Evolutionary conservation across 2,113 vertebrate genomes (phyloP), one percentile per base, ranked within the genome.

Genomic region (Pardalotus punctatus): DNA sequence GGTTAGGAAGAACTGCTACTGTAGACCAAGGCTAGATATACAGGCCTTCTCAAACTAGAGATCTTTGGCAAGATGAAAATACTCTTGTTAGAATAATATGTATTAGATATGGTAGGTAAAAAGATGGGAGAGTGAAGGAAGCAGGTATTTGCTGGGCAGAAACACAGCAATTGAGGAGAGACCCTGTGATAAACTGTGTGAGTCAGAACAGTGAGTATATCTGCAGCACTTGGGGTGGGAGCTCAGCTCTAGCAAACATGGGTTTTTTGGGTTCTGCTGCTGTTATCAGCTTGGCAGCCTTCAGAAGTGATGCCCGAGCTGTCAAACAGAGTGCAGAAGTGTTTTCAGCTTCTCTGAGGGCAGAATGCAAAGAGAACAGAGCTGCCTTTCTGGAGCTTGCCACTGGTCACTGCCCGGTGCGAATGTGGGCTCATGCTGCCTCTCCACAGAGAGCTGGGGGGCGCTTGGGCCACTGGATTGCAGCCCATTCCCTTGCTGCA

Each of bases 371-470:
- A 74, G n/a, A 53, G 50, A 65, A 45, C 0, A 0, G 70, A 93
- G 72, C 86, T 80, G 57, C 36, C 61, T 57, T 69, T n/a, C 25
- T 16, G 48, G 48, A 89, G 40, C 22, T 1, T 16, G 27, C 38
- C 0, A 5, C 90, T 27, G 65, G 79, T 36, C 2, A 2, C 25
- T 6, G 19, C 18, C 36, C 3, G 8, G 15, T 21, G 57, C 3
- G 1, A 33, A 23, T 0, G 0, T 1, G 1, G 81, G 33, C 81
- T 92, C 13, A 1, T 0, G 0, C 51, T 13, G 51, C 57, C 61
- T 23, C 43, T 54, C 61, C 1, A 4, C 28, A n/a, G 57, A 0
- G 0, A 35, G 8, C 35, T 0, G 0, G 19, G 60, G 28, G 50
- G 50, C 48, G 53, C 71, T 28, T 29, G 14, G 29, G 24, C 47